Base-by-base conservation (phyloP, 2,888 invertebrate species). In the Chydorus sphaericus region DNA sequence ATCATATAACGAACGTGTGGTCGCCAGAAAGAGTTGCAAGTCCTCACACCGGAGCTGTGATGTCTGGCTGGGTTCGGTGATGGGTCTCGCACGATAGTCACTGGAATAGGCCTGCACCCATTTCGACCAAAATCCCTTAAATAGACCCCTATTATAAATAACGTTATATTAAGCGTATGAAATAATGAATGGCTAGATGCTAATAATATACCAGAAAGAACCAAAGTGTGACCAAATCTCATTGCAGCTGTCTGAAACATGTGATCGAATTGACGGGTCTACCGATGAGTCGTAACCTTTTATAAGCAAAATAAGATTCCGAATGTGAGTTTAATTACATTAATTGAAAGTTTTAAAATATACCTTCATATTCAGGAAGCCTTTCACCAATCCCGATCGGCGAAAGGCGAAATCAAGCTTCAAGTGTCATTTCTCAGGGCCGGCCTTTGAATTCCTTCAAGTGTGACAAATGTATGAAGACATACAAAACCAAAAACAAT, bases 181-280 rank as follows among this genome's bases (percentile, higher is more conserved):
- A n/a, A n/a, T n/a, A n/a, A n/a, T n/a, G n/a, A n/a, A n/a, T n/a
- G n/a, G n/a, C n/a, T n/a, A n/a, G n/a, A n/a, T n/a, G n/a, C n/a
- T n/a, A n/a, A n/a, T 11, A 33, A 33, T 54, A 60, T 62, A 65
- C 66, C 78, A 30, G 77, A 72, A 18, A 76, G 72, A 7, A 78
- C 77, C 33, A 78, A 65, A 3, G 78, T 78, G 62, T 77, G 77
- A 1, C 78, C 77, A 65, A 77, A 78, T 60, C 78, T 67, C 70
- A 78, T 78, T 4, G 78, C 78, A 6, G 77, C 77, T 7, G 76
- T 67, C 66, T 79, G 77, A 61, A 79, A 79, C 60, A 77, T 75
- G 60, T 78, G 77, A 56, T 75, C 75, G 38, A 79, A 75, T 63
- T 77, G 77, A 5, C 79, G 78, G 65, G 78, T 73, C n/a, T 36